Evolutionary conservation across 2,113 vertebrate genomes (phyloP).

Genomic region (Sterrhoptilus dennistouni): DNA sequence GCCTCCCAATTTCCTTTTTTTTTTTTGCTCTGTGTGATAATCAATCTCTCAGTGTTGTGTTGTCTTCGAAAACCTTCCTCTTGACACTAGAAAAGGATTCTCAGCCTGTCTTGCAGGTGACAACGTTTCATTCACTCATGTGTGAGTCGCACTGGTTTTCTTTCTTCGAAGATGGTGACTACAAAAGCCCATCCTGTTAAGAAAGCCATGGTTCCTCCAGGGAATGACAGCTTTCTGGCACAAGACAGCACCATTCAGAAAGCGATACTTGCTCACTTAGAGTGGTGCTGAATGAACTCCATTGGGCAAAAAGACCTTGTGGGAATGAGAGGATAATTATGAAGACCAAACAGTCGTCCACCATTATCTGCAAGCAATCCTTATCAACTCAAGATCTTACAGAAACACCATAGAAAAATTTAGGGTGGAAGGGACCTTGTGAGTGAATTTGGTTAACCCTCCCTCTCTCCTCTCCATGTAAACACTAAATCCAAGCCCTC

Average conservation of each 20-base stretch:
- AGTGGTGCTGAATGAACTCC: not conserved
- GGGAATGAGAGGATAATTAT: not conserved
- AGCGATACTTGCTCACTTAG: not conserved
- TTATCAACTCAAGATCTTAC: not conserved
- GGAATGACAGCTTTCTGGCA: not conserved
- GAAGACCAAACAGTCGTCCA: not conserved
- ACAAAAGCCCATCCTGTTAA: not conserved
- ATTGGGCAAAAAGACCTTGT: not conserved
- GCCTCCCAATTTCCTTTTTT: not conserved
- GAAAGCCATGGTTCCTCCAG: not conserved
- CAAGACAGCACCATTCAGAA: not conserved
- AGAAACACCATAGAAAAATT: not conserved
- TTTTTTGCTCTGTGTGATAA: not conserved
- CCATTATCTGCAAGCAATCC: not conserved
- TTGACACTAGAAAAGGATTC: not conserved
- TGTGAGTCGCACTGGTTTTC: not conserved
- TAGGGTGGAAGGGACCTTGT: not conserved
- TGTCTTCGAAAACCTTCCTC: not conserved
- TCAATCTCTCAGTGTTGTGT: rapidly evolving
- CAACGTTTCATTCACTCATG: not conserved
- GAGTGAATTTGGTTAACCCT: not conserved
- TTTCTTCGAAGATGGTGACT: not conserved
- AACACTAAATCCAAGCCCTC: not conserved
- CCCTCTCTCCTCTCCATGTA: not conserved
- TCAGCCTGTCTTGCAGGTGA: not conserved